Conservation (phyloP, 2,797 vertebrate genomes). For the Propithecus deckenii region DNA sequence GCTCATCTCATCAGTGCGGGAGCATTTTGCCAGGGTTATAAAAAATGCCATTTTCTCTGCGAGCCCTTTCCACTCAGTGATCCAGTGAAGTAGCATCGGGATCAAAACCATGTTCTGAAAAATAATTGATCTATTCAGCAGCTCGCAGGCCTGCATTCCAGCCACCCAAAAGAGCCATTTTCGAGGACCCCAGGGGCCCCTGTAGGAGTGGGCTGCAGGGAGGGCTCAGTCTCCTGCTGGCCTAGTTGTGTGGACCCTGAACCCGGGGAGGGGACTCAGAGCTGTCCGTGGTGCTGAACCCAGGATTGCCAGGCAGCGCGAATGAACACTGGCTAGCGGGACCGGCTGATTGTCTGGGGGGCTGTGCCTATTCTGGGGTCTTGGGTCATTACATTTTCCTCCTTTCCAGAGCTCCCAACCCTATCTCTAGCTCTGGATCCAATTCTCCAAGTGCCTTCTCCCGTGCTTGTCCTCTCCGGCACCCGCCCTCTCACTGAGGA, state of each 20-base stretch:
- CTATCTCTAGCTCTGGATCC: constrained; percentile 24
- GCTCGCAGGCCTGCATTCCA: constrained; percentile 51
- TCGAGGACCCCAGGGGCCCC: neutral
- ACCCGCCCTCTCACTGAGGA: neutral
- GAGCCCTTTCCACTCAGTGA: constrained; percentile 84
- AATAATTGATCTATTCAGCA: constrained; percentile 82
- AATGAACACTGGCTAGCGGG: neutral
- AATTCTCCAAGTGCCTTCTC: constrained; percentile 1
- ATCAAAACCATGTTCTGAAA: constrained; percentile 84
- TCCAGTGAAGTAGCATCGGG: constrained; percentile 82
- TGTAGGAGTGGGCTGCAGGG: neutral
- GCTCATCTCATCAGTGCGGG: constrained; percentile 77
- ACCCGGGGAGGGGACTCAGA: neutral
- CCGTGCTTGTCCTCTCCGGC: neutral
- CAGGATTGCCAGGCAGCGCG: neutral
- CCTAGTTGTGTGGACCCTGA: fast-evolving
- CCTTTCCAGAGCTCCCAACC: neutral
- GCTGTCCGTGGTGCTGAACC: constrained; percentile 57
- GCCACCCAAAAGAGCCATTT: constrained; percentile 40
- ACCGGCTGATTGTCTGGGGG: neutral
- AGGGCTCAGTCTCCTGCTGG: too few species aligned
- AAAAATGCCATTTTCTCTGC: constrained; percentile 84
- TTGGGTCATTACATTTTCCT: constrained; percentile 37
- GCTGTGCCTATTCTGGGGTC: neutral
- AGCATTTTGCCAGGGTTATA: constrained; percentile 81